Evolutionary conservation across 2,888 invertebrate species (phyloP).

Genomic region (Eupithecia tripunctaria): DNA sequence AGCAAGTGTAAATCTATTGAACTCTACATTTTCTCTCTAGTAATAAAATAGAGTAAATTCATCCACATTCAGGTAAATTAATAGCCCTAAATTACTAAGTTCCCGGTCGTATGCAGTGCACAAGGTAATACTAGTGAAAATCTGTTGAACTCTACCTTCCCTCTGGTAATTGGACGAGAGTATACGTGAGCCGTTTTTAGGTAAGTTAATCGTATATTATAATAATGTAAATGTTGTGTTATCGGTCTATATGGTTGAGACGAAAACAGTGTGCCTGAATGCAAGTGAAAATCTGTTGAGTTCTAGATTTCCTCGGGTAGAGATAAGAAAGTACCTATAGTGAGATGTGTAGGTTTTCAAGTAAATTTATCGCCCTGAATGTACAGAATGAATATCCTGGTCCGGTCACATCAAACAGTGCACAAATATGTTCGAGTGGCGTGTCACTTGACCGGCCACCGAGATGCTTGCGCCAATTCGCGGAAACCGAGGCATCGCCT

Average conservation of each 20-base stretch:
- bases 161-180: neutral
- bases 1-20: neutral
- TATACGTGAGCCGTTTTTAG: no score
- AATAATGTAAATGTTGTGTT: no score
- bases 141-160: neutral
- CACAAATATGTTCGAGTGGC: conserved; percentile 20
- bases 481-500: conserved; percentile 64
- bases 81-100: neutral
- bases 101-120: neutral
- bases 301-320: neutral
- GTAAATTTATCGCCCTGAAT: conserved; percentile 12
- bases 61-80: neutral
- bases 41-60: neutral
- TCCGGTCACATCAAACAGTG: conserved; percentile 15
- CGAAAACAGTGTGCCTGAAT: neutral
- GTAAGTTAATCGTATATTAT: no score
- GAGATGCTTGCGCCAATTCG: conserved; percentile 59
- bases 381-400: conserved; percentile 21
- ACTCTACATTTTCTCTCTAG: neutral
- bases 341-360: neutral
- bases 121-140: neutral
- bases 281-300: neutral
- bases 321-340: neutral
- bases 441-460: conserved; percentile 47
- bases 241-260: neutral